Evolutionary conservation across 2,797 vertebrate species (phyloP).

Genomic region (Triplophysa yarkandensis): DNA sequence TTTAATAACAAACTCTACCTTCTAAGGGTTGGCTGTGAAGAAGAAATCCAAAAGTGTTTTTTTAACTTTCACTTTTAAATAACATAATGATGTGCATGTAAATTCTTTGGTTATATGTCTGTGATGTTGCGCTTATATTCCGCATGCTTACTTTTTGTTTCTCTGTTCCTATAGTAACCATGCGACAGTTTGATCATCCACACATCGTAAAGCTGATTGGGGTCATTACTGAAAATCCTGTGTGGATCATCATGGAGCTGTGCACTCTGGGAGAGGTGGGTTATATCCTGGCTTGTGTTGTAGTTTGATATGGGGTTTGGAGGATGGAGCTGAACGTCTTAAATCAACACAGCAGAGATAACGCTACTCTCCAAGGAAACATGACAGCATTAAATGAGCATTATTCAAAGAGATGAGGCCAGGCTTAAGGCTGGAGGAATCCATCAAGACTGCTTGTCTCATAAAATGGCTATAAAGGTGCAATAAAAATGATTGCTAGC

Average conservation of each 20-base stretch:
- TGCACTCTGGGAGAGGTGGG: conserved; percentile 88
- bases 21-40: not conserved
- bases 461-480: conserved; percentile 20
- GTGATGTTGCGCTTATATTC: not conserved
- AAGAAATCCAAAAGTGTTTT: too few species aligned
- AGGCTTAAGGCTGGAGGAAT: conserved; percentile 8
- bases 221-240: conserved; percentile 96
- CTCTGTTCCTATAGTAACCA: conserved; percentile 81
- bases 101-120: not conserved
- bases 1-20: not conserved
- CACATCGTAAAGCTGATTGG: conserved; percentile 98
- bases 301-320: not conserved
- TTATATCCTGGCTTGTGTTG: not conserved
- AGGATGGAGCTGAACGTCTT: not conserved
- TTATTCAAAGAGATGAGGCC: conserved; percentile 19
- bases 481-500: conserved; percentile 19
- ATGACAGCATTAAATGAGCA: conserved; percentile 10
- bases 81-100: too few species aligned
- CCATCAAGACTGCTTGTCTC: conserved; percentile 31
- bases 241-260: conserved; percentile 99
- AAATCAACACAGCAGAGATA: conserved; percentile 2
- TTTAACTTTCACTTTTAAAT: too few species aligned
- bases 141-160: not conserved
- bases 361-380: not conserved
- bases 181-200: conserved; percentile 98